Conservation (phyloP, 2,888 invertebrate genomes). For the Acanthoscelides obtectus region DNA sequence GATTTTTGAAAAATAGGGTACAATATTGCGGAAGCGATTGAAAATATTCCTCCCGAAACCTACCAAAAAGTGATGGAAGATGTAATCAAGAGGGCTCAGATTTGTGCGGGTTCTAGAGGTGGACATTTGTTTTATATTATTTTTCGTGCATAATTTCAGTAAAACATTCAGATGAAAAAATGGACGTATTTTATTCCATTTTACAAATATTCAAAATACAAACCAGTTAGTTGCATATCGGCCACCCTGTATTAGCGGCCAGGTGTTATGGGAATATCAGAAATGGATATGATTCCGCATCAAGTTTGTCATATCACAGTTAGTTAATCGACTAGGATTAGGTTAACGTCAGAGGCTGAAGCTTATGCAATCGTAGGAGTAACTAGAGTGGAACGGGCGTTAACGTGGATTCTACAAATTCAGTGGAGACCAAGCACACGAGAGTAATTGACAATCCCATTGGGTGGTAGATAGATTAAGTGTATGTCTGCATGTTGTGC, state of each 20-base stretch:
- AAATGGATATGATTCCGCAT: background rate
- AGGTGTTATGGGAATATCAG: background rate
- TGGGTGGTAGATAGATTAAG: background rate
- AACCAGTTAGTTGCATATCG: too few species aligned
- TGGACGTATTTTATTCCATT: too few species aligned
- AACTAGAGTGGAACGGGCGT: background rate
- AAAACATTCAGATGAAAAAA: too few species aligned
- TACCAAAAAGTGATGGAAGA: too few species aligned
- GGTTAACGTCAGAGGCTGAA: background rate
- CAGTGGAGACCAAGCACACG: background rate
- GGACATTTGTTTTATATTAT: too few species aligned
- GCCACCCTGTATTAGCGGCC: background rate
- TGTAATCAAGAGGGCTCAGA: too few species aligned
- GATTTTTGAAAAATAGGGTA: too few species aligned
- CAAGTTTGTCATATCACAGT: background rate
- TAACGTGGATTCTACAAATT: background rate
- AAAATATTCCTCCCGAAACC: too few species aligned
- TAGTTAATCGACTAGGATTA: background rate
- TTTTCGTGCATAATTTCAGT: too few species aligned
- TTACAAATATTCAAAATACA: too few species aligned
- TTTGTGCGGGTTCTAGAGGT: too few species aligned
- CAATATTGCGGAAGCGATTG: too few species aligned
- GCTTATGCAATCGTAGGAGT: background rate
- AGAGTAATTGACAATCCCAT: background rate
- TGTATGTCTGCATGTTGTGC: background rate